phyloP scores from a whole-genome alignment of 2,797 vertebrate species.

The Xyrichtys novacula region DNA sequence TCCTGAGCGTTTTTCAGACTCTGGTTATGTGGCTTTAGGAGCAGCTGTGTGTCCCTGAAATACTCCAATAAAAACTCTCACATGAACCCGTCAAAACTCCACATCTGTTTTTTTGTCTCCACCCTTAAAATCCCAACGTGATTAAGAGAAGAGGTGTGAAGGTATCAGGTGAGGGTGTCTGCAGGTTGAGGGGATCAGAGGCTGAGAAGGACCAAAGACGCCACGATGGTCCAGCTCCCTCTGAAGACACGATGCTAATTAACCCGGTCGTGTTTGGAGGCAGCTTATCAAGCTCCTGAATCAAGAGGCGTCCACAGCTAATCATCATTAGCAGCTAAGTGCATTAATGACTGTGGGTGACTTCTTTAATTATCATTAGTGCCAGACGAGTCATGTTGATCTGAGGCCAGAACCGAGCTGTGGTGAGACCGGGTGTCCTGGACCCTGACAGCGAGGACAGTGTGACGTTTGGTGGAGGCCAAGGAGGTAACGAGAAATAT shows the following conservation, averaged over 20 bases:
- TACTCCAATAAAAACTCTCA: no score
- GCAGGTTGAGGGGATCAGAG: background rate
- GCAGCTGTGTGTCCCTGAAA: no score
- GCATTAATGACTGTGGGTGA: slow-evolving; percentile 73
- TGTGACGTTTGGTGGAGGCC: slow-evolving; percentile 20
- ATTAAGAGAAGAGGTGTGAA: slow-evolving; percentile 35
- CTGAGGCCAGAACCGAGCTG: slow-evolving; percentile 55
- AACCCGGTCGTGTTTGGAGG: slow-evolving; percentile 69
- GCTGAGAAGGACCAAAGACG: background rate
- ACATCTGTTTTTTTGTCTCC: no score
- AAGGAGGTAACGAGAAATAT: background rate
- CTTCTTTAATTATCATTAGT: slow-evolving; percentile 68
- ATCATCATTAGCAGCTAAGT: slow-evolving; percentile 72
- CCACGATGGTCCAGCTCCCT: background rate
- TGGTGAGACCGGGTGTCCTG: slow-evolving; percentile 35
- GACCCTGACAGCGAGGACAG: slow-evolving; percentile 33
- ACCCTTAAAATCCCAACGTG: slow-evolving; percentile 10
- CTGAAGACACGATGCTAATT: slow-evolving; percentile 51
- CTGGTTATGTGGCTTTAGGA: no score
- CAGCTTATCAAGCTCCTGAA: slow-evolving; percentile 62
- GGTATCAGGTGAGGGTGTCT: no score
- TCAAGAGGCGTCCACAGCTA: slow-evolving; percentile 66
- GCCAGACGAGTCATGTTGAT: slow-evolving; percentile 46
- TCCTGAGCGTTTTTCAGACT: background rate
- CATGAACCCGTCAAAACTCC: no score